A percentile compares a stretch with the other conserved stretches of the same genome.
phyloP scores from a whole-genome alignment of 2,888 invertebrate genomes.

The Diarsia rubi region DNA sequence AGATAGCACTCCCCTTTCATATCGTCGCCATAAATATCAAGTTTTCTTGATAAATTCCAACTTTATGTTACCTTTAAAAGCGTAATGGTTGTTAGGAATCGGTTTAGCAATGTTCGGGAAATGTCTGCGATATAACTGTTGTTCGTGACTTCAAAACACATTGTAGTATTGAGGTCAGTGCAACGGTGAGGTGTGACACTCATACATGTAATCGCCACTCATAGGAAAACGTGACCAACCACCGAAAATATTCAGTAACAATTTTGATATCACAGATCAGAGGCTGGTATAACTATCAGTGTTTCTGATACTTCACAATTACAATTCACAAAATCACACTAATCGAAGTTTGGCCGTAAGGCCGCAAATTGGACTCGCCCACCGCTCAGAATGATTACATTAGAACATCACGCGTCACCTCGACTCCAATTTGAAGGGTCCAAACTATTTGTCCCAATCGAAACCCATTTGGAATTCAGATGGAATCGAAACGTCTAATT shows the following conservation, averaged over 20 bases:
- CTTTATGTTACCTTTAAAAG: constrained; percentile 60
- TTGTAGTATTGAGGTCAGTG: constrained; percentile 42
- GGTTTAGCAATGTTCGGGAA: constrained; percentile 42
- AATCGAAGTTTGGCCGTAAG: constrained; percentile 62
- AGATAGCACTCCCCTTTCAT: constrained; percentile 57
- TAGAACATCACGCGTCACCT: constrained; percentile 73
- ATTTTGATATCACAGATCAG: constrained; percentile 10
- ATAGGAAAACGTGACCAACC: constrained; percentile 35
- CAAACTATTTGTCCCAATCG: constrained; percentile 72
- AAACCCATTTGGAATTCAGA: constrained; percentile 81
- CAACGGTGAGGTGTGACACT: constrained; percentile 15
- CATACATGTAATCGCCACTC: constrained; percentile 37
- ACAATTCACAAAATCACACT: constrained; percentile 61
- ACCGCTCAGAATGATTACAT: constrained; percentile 67
- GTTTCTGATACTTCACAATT: constrained; percentile 55
- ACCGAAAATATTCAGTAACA: constrained; percentile 4
- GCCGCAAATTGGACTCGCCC: constrained; percentile 60
- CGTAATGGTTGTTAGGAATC: constrained; percentile 52
- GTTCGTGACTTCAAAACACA: constrained; percentile 54
- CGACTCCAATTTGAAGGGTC: constrained; percentile 71
- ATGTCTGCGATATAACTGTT: constrained; percentile 38
- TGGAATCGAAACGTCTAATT: constrained; percentile 84
- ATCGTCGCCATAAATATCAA: constrained; percentile 58
- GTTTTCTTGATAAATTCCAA: constrained; percentile 60
- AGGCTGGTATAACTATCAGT: constrained; percentile 7